Conservation (phyloP, 2,113 vertebrate genomes). For the Malurus cyaneus region DNA sequence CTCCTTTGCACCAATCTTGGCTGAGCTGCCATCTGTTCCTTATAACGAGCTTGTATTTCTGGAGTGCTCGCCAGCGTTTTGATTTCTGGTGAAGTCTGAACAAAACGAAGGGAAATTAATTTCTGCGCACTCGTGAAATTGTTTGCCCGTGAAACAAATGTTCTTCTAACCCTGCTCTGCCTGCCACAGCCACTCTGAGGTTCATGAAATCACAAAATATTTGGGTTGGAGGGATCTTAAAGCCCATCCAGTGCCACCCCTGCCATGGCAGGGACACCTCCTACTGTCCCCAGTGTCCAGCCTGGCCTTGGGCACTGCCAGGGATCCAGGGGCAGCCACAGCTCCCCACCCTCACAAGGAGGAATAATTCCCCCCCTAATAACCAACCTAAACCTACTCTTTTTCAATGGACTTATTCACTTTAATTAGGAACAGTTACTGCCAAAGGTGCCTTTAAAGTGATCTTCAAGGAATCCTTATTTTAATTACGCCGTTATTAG, state of each 20-base stretch:
- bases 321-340: neutral
- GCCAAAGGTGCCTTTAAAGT: neutral
- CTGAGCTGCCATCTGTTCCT: conserved; percentile 58
- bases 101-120: conserved; percentile 16
- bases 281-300: accelerated
- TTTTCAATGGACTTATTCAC: neutral
- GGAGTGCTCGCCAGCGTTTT: neutral
- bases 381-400: neutral
- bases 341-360: neutral
- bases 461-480: neutral
- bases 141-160: neutral
- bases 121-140: neutral
- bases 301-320: neutral
- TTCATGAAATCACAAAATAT: neutral
- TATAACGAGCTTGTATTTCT: conserved; percentile 36
- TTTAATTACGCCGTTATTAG: conserved; percentile 18
- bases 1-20: conserved; percentile 29
- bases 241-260: accelerated
- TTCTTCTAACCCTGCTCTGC: neutral
- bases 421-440: neutral
- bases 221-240: neutral
- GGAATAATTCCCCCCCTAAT: neutral
- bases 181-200: neutral
- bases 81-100: neutral
- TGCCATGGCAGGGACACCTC: neutral